phyloP scores from a whole-genome alignment of 2,888 invertebrate species.

The Cordylochernes scorpioides region DNA sequence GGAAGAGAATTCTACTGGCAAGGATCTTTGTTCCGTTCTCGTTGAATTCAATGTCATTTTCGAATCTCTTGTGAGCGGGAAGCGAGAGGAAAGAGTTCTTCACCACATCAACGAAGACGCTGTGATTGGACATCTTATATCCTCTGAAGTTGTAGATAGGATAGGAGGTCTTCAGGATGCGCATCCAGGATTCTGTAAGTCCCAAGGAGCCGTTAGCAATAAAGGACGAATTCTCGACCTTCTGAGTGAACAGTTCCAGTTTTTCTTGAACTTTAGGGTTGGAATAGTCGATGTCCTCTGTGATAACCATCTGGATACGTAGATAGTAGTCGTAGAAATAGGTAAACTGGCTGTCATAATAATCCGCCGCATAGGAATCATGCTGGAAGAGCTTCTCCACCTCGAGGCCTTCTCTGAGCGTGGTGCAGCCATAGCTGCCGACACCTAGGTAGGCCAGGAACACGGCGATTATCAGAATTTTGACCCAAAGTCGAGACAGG shows the following conservation, averaged over 20 bases:
- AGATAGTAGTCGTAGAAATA: slow-evolving; percentile 77
- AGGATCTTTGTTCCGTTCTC: slow-evolving; percentile 41
- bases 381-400: slow-evolving; percentile 50
- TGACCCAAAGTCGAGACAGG: slow-evolving; percentile 38
- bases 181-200: slow-evolving; percentile 65
- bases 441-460: slow-evolving; percentile 52
- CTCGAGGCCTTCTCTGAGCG: slow-evolving; percentile 65
- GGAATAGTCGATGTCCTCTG: slow-evolving; percentile 52
- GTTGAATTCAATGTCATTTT: slow-evolving; percentile 55
- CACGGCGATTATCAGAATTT: slow-evolving; percentile 30
- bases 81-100: slow-evolving; percentile 31
- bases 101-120: slow-evolving; percentile 40
- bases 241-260: slow-evolving; percentile 45
- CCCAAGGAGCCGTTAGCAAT: slow-evolving; percentile 30
- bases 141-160: slow-evolving; percentile 41
- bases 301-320: slow-evolving; percentile 55
- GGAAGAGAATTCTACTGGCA: slow-evolving; percentile 57
- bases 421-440: slow-evolving; percentile 54
- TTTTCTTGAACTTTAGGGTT: slow-evolving; percentile 43
- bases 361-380: slow-evolving; percentile 69
- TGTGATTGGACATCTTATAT: slow-evolving; percentile 41
- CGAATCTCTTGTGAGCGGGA: slow-evolving; percentile 28
- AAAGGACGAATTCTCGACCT: slow-evolving; percentile 48
- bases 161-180: slow-evolving; percentile 48
- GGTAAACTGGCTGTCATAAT: slow-evolving; percentile 64